Base-by-base conservation (phyloP, 2,797 vertebrate species). In the Gallinago solitaria region DNA sequence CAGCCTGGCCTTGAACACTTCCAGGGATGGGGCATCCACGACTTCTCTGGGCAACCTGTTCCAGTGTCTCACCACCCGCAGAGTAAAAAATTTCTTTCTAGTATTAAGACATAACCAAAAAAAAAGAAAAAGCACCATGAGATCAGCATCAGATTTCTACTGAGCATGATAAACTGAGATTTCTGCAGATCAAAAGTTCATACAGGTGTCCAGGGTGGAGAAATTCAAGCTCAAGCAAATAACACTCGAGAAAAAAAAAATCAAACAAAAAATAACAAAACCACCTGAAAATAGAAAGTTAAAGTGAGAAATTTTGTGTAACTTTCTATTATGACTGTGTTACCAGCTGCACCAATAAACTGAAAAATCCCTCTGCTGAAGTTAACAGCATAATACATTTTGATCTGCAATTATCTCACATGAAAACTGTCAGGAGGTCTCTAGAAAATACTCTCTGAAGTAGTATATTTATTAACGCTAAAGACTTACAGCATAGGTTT, bases 361-460 rank as follows among this genome's bases (percentile, higher is more conserved):
- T 91, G 75, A 85, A 94, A 94, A 93, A 91, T 84, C 85, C 76
- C 73, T 88, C n/a, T 73, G 83, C 37, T 94, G 59, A 91, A 65
- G 54, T 81, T 95, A 88, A 83, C 33, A 68, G 11, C 23, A 43
- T 85, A 91, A 88, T 88, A 53, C 25, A 59, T 71, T 81, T 68
- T 90, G 65, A 91, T 97, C 69, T 86, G 61, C 15, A 91, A 86
- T 94, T 94, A 86, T 61, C 53, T 91, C 79, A 75, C n/a, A 73
- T 28, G 35, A 83, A 94, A 94, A 63, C 63, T 63, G 74, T 89
- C 89, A 93, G 67, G 30, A 65, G n/a, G 56, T 92, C 51, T 43
- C 89, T 43, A 92, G 71, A 87, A 94, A 27, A 75, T 39, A 64
- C 12, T 69, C n/a, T 95, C 39, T 81, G 61, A 91, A 83, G 47